phyloP scores from a whole-genome alignment of 2,797 vertebrate species.

The Gambelia wislizenii region DNA sequence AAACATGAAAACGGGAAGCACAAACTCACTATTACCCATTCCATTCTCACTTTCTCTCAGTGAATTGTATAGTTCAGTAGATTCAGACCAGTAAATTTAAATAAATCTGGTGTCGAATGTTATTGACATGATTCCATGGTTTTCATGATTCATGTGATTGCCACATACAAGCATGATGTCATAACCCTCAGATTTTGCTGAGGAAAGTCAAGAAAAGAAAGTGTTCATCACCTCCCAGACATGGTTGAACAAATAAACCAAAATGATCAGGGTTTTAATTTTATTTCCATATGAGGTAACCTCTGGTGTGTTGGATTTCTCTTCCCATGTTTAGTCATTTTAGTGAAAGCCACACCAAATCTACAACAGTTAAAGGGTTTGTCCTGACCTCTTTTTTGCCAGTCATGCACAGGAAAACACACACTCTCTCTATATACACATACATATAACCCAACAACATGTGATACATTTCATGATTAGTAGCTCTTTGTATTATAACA shows the following conservation, averaged over 20 bases:
- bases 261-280: not conserved
- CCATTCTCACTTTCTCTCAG: not conserved
- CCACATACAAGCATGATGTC: not conserved
- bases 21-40: not conserved
- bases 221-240: not conserved
- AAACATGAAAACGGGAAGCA: not conserved
- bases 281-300: not conserved
- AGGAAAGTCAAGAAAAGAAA: not conserved
- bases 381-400: not conserved
- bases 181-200: not conserved
- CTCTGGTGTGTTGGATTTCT: not conserved
- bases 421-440: too few species aligned
- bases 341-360: not conserved
- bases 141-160: not conserved
- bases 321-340: not conserved
- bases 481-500: not conserved
- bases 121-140: not conserved
- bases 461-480: not conserved
- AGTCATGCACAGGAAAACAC: not conserved
- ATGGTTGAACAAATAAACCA: not conserved
- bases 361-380: not conserved
- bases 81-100: not conserved
- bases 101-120: not conserved
- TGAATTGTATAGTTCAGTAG: conserved; percentile 2
- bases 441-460: not conserved